A percentile compares a stretch with the other conserved stretches of the same genome.
phyloP scores from a whole-genome alignment of 2,113 vertebrate genomes.

The Epinephelus fuscoguttatus region DNA sequence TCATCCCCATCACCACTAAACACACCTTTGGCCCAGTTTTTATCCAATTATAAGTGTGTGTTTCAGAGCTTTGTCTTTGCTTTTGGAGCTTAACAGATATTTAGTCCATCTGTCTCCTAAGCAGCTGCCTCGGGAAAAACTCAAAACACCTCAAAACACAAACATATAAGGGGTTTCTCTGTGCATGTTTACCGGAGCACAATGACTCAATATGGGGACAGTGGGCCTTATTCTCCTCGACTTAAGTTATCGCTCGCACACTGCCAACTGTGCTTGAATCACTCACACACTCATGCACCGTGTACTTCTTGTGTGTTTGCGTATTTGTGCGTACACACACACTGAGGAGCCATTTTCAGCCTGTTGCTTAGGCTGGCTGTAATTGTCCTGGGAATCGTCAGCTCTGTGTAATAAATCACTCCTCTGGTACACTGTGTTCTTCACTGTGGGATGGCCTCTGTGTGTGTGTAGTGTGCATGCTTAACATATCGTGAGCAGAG shows the following conservation, averaged over 20 bases:
- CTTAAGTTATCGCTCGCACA: conserved; percentile 25
- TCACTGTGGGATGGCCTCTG: conserved; percentile 61
- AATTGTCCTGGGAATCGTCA: conserved; percentile 83
- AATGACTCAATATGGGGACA: conserved; percentile 49
- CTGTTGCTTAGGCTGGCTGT: conserved; percentile 74
- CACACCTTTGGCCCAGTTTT: not conserved
- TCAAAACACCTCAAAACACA: conserved; percentile 17
- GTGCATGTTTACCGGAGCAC: conserved; percentile 35
- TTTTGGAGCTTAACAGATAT: conserved; percentile 22
- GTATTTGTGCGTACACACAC: conserved; percentile 47
- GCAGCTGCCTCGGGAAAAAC: conserved; percentile 3
- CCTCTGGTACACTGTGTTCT: conserved; percentile 80
- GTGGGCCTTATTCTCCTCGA: conserved; percentile 10
- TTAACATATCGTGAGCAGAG: conserved; percentile 64
- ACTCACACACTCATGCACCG: conserved; percentile 13
- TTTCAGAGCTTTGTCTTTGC: conserved; percentile 16
- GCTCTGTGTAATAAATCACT: conserved; percentile 82
- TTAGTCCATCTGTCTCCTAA: not conserved
- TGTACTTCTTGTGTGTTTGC: conserved; percentile 44
- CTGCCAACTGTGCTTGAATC: conserved; percentile 33
- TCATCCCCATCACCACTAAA: not conserved
- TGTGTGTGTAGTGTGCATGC: conserved; percentile 61
- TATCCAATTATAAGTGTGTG: not conserved
- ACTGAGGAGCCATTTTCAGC: conserved; percentile 72
- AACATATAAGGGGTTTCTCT: conserved; percentile 4